These are phyloP conservation scores for Sphinx pinastri DNA, from an alignment of 2,888 invertebrate species.

Conservation along the genomic window DNA sequence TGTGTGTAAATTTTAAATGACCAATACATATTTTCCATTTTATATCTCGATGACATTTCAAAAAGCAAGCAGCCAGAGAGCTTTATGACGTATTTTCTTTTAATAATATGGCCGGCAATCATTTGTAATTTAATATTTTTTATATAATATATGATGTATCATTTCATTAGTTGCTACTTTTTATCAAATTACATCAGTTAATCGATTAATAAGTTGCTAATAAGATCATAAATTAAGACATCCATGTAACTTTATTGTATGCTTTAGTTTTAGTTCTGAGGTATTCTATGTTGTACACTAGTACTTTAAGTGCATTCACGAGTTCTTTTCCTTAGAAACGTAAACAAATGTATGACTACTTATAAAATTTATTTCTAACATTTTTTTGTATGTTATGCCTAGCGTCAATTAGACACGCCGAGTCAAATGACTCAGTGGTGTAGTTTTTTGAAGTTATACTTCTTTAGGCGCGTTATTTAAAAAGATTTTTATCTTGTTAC, in stretches of 20 bases:
- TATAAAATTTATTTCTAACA: no score
- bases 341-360: no score
- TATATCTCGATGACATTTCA: neutral
- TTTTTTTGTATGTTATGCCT: no score
- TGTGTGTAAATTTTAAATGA: neutral
- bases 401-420: no score
- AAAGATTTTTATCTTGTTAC: no score
- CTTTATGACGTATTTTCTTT: neutral
- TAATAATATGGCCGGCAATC: neutral
- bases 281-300: neutral
- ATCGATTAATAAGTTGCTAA: neutral
- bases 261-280: slow-evolving; percentile 1
- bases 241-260: neutral
- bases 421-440: no score
- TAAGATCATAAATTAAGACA: neutral
- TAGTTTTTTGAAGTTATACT: no score
- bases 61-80: no score
- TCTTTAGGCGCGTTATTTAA: no score
- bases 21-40: neutral
- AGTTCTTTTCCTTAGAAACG: no score
- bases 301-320: no score
- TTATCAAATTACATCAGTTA: neutral
- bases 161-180: neutral
- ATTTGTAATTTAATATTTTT: neutral
- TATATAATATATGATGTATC: neutral